Conservation (phyloP, 1,140 invertebrate genomes). For the Anadara kagoshimensis region DNA sequence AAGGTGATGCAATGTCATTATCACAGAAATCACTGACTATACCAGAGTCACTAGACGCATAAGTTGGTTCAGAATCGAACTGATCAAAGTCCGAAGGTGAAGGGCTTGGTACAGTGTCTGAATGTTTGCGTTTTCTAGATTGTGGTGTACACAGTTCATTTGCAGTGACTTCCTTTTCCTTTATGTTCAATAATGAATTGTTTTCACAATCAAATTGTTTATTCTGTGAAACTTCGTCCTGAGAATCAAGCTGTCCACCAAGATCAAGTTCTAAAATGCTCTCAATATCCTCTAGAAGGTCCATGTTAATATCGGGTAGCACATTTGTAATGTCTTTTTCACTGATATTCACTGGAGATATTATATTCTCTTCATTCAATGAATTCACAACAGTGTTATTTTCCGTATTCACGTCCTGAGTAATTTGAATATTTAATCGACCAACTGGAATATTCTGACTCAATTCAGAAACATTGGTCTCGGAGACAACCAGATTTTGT, state of each 20-base stretch:
- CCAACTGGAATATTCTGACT: neutral
- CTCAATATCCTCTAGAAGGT: slow-evolving; percentile 53
- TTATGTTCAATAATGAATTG: neutral
- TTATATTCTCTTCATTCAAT: slow-evolving; percentile 2
- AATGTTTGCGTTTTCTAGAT: slow-evolving; percentile 17
- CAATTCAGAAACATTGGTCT: neutral
- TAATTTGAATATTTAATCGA: slow-evolving; percentile 16
- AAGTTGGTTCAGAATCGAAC: slow-evolving; percentile 1
- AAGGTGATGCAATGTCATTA: slow-evolving; percentile 18
- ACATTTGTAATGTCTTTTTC: slow-evolving; percentile 12
- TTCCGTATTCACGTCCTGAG: neutral
- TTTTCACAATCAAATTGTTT: slow-evolving; percentile 16
- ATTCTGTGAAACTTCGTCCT: slow-evolving; percentile 41
- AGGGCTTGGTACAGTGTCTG: slow-evolving; percentile 14
- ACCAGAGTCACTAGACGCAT: slow-evolving; percentile 24
- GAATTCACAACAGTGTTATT: neutral
- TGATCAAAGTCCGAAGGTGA: slow-evolving; percentile 10
- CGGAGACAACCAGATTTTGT: slow-evolving; percentile 3
- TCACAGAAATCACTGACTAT: slow-evolving; percentile 54
- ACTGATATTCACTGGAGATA: neutral
- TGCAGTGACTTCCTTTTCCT: slow-evolving; percentile 3
- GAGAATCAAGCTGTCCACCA: slow-evolving; percentile 38
- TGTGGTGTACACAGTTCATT: slow-evolving; percentile 12
- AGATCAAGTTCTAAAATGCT: slow-evolving; percentile 16
- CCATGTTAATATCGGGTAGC: slow-evolving; percentile 47